A percentile compares a stretch with the other conserved stretches of the same genome.
Evolutionary conservation across 2,113 vertebrate species (phyloP).

Genomic region (Anthoscopus minutus): DNA sequence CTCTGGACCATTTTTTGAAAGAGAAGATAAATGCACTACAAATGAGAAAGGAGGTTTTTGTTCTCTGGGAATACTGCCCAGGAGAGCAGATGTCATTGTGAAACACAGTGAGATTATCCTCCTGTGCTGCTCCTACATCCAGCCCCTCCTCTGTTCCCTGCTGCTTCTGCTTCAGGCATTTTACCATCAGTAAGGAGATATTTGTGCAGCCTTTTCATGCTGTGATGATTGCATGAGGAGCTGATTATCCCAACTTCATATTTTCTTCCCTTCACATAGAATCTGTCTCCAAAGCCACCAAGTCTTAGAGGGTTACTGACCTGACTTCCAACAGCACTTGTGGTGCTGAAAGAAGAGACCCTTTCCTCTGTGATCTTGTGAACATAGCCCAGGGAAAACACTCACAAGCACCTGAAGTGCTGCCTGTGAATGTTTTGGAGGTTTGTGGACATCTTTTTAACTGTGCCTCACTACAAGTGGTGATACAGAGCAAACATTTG

Average conservation of each 20-base stretch:
- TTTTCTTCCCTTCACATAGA: neutral
- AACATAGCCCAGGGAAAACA: neutral
- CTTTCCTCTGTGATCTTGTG: neutral
- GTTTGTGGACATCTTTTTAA: neutral
- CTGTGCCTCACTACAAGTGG: neutral
- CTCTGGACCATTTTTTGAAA: neutral
- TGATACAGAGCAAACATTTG: neutral
- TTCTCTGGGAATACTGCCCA: neutral
- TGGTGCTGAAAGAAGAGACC: neutral
- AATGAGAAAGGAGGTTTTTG: neutral
- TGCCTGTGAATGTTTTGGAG: neutral
- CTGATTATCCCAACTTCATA: rapidly evolving
- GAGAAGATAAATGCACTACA: neutral
- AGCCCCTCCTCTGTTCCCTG: neutral
- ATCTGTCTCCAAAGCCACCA: neutral
- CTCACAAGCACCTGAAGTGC: neutral
- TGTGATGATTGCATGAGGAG: neutral
- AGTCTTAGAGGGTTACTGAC: neutral
- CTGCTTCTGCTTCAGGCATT: neutral
- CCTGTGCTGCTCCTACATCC: neutral
- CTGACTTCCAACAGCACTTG: neutral
- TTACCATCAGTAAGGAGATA: neutral
- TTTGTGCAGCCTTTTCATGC: neutral
- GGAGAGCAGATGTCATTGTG: neutral
- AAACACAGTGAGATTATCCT: neutral